Conservation (phyloP, 2,888 invertebrate species). For the Dermolepida albohirtum region DNA sequence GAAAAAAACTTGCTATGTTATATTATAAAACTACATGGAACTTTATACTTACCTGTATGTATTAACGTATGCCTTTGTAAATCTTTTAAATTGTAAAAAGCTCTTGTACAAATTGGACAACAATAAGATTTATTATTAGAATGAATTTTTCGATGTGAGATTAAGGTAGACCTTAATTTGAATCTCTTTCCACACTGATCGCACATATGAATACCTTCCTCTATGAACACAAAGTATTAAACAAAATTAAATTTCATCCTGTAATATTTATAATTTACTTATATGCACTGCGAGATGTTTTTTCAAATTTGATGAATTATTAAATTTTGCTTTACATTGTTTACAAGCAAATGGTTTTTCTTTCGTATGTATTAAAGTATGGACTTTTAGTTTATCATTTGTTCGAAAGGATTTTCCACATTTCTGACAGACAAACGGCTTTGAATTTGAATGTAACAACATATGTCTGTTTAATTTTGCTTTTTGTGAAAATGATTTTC, state of each 20-base stretch:
- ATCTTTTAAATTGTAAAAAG: slow-evolving; percentile 77
- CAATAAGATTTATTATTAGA: slow-evolving; percentile 68
- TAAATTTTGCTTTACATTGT: slow-evolving; percentile 71
- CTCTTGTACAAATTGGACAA: slow-evolving; percentile 75
- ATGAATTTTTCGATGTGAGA: slow-evolving; percentile 70
- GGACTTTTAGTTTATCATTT: slow-evolving; percentile 70
- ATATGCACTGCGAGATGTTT: slow-evolving; percentile 75
- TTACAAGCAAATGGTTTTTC: slow-evolving; percentile 73
- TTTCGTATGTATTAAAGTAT: slow-evolving; percentile 72
- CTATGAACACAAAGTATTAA: slow-evolving; percentile 57
- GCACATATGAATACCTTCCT: slow-evolving; percentile 70
- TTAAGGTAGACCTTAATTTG: slow-evolving; percentile 70
- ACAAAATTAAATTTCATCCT: not conserved
- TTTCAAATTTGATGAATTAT: slow-evolving; percentile 75
- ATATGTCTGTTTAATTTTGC: slow-evolving; percentile 79
- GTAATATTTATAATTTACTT: slow-evolving; percentile 57
- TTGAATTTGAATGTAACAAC: slow-evolving; percentile 70
- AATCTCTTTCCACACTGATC: slow-evolving; percentile 72
- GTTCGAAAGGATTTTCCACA: slow-evolving; percentile 75
- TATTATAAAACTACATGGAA: slow-evolving; percentile 11
- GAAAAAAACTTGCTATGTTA: slow-evolving; percentile 37
- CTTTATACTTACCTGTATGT: slow-evolving; percentile 71
- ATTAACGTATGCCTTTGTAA: slow-evolving; percentile 76
- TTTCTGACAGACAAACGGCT: slow-evolving; percentile 69
- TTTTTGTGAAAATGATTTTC: slow-evolving; percentile 76